Percentiles rank a stretch among this genome's conserved stretches.
phyloP scores from a whole-genome alignment of 2,888 invertebrate species.

The Xanthorhoe designata region DNA sequence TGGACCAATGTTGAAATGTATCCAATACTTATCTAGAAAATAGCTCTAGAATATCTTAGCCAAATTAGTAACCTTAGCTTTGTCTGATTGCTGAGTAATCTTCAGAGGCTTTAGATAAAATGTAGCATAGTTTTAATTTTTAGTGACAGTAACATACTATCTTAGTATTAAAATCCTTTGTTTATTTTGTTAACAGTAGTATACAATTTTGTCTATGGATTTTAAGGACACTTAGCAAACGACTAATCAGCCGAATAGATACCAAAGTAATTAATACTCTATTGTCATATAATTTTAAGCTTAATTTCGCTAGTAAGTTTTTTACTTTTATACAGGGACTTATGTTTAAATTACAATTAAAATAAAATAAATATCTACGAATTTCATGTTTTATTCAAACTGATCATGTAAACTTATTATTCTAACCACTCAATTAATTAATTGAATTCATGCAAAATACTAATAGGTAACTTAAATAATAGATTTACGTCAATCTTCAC shows the following conservation, averaged over 20 bases:
- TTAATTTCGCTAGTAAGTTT: conserved; percentile 38
- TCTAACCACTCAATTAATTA: background rate
- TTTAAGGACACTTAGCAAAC: background rate
- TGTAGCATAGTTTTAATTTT: background rate
- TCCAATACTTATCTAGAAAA: background rate
- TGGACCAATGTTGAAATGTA: background rate
- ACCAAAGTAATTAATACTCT: conserved; percentile 45
- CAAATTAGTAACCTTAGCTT: background rate
- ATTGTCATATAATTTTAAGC: conserved; percentile 32
- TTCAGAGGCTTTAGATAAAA: background rate
- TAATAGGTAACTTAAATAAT: background rate
- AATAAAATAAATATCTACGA: conserved; percentile 26
- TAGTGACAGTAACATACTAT: background rate
- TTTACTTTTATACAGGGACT: conserved; percentile 47
- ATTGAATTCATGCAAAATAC: conserved; percentile 6
- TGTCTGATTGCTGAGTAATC: background rate
- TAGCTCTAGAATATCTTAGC: background rate
- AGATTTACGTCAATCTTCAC: background rate
- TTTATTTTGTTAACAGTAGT: background rate
- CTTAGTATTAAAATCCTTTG: background rate
- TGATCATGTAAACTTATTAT: background rate
- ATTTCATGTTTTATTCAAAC: conserved; percentile 7
- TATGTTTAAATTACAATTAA: conserved; percentile 39
- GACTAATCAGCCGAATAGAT: conserved; percentile 39
- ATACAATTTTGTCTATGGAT: background rate